A percentile compares a stretch with the other conserved stretches of the same genome.
phyloP scores from a whole-genome alignment of 1,140 invertebrate species.

The Tetramorium alpestre region DNA sequence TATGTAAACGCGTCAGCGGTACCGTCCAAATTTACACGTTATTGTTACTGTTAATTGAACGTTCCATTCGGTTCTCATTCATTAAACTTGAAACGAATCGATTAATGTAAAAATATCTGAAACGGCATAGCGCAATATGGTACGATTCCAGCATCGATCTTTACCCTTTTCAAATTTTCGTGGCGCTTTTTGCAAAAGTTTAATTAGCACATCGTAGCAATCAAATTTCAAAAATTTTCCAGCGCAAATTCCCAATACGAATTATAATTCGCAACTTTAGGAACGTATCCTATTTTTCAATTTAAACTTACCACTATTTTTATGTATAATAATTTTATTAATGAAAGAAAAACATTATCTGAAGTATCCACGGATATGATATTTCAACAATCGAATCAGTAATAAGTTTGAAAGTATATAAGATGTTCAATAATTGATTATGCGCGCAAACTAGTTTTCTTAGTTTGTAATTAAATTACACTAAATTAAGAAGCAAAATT shows the following conservation, averaged over 20 bases:
- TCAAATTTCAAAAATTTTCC: not conserved
- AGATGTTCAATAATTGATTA: slow-evolving; percentile 3
- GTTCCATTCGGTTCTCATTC: slow-evolving; percentile 15
- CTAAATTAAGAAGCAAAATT: slow-evolving; percentile 4
- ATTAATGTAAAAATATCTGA: slow-evolving; percentile 12
- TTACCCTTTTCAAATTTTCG: not conserved
- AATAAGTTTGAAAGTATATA: not conserved
- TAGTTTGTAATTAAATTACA: not conserved
- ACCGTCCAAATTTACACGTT: slow-evolving; percentile 12
- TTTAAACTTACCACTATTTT: slow-evolving; percentile 17
- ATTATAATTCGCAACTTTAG: not conserved
- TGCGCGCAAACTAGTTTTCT: not conserved
- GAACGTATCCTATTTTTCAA: slow-evolving; percentile 1
- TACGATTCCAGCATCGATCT: not conserved
- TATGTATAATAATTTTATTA: slow-evolving; percentile 13
- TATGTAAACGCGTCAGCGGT: not conserved
- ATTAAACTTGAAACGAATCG: slow-evolving; percentile 13
- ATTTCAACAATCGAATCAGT: not conserved
- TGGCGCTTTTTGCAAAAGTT: not conserved
- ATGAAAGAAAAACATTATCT: not conserved
- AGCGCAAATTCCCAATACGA: not conserved
- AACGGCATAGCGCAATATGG: not conserved
- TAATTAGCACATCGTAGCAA: not conserved
- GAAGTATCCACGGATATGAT: not conserved
- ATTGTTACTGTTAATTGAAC: slow-evolving; percentile 48